Evolutionary conservation across 2,888 invertebrate species (phyloP).

Genomic region (Reticulitermes lucifugus): DNA sequence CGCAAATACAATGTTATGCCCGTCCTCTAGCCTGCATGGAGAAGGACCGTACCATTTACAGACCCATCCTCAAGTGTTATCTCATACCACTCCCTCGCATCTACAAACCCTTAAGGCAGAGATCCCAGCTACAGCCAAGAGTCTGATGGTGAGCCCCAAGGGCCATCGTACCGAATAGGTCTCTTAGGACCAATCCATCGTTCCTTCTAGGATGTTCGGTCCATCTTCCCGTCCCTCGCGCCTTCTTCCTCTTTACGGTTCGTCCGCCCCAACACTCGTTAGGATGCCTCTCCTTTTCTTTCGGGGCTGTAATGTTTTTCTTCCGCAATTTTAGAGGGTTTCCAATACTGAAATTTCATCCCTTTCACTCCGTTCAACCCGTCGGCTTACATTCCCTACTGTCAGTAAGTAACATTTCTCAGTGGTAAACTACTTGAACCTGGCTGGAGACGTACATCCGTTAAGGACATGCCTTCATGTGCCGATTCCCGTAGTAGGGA

Average conservation of each 20-base stretch:
- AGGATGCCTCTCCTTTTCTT: not conserved
- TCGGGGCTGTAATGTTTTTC: not conserved
- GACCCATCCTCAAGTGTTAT: slow-evolving; percentile 25
- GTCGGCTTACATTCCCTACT: not conserved
- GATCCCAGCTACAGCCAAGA: slow-evolving; percentile 40
- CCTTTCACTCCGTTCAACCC: not conserved
- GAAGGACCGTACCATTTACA: slow-evolving; percentile 16
- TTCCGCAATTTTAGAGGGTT: not conserved
- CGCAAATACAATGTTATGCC: slow-evolving; percentile 29
- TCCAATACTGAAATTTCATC: not conserved
- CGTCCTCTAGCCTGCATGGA: not conserved
- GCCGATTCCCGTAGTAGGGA: not conserved
- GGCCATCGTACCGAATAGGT: slow-evolving; percentile 42
- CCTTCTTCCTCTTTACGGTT: slow-evolving; percentile 18
- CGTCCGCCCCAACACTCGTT: slow-evolving; percentile 8
- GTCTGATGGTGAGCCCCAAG: slow-evolving; percentile 32
- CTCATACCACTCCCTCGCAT: not conserved
- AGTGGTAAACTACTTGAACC: not conserved
- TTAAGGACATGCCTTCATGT: not conserved
- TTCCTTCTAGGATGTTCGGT: slow-evolving; percentile 48
- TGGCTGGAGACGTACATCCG: not conserved
- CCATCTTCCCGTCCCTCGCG: slow-evolving; percentile 33
- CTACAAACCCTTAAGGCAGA: slow-evolving; percentile 35
- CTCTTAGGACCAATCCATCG: slow-evolving; percentile 43
- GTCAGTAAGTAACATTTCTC: not conserved